A percentile compares a stretch with the other conserved stretches of the same genome.
phyloP scores from a whole-genome alignment of 2,113 vertebrate species.

The Terrapene triunguis region DNA sequence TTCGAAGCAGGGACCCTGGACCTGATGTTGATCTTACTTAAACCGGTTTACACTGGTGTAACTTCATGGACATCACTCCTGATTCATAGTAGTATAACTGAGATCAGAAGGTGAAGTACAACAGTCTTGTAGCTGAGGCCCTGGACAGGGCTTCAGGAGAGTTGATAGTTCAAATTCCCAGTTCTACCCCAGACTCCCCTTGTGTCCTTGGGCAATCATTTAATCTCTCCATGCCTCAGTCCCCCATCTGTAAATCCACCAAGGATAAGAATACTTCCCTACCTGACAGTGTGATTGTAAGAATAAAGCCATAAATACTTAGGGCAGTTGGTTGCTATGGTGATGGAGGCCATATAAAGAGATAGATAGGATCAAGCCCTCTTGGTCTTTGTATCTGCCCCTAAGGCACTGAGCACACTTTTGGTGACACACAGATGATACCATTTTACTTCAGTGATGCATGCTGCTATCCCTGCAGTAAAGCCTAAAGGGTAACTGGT shows the following conservation, averaged over 20 bases:
- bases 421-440: slow-evolving; percentile 23
- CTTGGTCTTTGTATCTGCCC: background rate
- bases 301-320: background rate
- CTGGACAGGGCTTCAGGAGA: background rate
- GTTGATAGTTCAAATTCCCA: background rate
- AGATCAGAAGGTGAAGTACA: slow-evolving; percentile 31
- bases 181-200: background rate
- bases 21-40: slow-evolving; percentile 19
- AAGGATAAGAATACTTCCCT: slow-evolving; percentile 2
- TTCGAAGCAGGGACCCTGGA: slow-evolving; percentile 5
- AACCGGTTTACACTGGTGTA: background rate
- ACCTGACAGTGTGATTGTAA: slow-evolving; percentile 14
- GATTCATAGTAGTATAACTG: background rate
- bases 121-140: slow-evolving; percentile 13
- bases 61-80: slow-evolving; percentile 39
- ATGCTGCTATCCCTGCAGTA: background rate
- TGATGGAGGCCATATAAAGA: slow-evolving; percentile 32
- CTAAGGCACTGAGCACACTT: background rate
- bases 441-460: background rate
- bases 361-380: background rate
- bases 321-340: background rate
- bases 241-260: background rate
- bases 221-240: background rate
- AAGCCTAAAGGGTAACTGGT: background rate
- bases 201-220: slow-evolving; percentile 37